Percentiles rank a stretch among this genome's conserved stretches.
Evolutionary conservation across 2,113 vertebrate genomes (phyloP).

Genomic region (Lutjanus erythropterus): DNA sequence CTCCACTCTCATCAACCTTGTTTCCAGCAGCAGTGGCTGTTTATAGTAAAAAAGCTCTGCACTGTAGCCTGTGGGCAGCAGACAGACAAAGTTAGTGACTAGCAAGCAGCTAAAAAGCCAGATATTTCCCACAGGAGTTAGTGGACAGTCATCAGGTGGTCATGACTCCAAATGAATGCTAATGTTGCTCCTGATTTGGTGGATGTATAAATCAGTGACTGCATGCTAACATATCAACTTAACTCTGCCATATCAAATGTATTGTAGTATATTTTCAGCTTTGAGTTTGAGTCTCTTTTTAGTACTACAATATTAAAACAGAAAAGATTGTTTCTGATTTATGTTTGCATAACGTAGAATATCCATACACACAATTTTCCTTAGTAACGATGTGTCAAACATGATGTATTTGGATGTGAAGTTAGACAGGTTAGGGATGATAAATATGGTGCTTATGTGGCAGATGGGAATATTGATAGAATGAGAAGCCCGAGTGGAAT

Average conservation of each 20-base stretch:
- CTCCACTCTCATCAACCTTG: too few relatives aligned
- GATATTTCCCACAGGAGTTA: not conserved
- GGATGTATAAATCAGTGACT: not conserved
- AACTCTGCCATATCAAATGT: not conserved
- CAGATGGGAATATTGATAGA: not conserved
- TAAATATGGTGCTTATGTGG: not conserved
- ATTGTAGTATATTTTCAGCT: too few relatives aligned
- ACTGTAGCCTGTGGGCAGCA: not conserved
- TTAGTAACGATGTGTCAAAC: too few relatives aligned
- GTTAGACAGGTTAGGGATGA: too few relatives aligned
- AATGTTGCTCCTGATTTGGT: not conserved
- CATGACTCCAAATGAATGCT: not conserved
- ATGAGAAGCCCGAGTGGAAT: not conserved
- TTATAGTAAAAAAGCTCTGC: not conserved
- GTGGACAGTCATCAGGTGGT: not conserved
- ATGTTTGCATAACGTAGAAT: too few relatives aligned
- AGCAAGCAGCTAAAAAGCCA: not conserved
- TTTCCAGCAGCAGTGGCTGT: too few relatives aligned
- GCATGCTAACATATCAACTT: not conserved
- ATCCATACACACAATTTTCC: too few relatives aligned
- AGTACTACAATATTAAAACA: too few relatives aligned
- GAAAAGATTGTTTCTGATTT: too few relatives aligned
- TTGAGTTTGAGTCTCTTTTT: too few relatives aligned
- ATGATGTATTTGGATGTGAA: too few relatives aligned
- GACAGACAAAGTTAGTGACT: not conserved